These are phyloP conservation scores for Cladorhizidae sp. DNA, from an alignment of 37 sponge, comb jelly and placozoan genomes.

Conservation along the genomic window DNA sequence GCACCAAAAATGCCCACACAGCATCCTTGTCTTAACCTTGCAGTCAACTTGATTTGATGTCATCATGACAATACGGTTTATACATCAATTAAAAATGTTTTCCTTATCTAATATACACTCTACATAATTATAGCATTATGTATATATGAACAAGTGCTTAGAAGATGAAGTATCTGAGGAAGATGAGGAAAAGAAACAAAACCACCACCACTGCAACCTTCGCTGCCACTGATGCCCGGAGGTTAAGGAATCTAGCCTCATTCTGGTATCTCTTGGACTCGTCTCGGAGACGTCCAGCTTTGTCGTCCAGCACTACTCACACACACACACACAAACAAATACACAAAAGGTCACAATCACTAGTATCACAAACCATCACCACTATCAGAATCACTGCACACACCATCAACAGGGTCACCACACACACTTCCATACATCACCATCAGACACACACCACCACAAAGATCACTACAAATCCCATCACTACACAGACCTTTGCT, in stretches of 20 bases:
- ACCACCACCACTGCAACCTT: conserved; percentile 74
- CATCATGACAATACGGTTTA: no score
- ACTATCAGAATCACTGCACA: background rate
- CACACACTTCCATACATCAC: background rate
- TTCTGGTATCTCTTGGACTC: conserved; percentile 76
- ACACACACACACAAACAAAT: background rate
- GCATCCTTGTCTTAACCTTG: no score
- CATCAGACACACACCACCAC: background rate
- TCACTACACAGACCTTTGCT: no score
- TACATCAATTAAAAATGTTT: no score
- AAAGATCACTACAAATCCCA: no score
- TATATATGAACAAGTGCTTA: no score
- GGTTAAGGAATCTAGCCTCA: conserved; percentile 84
- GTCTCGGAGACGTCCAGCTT: conserved; percentile 69
- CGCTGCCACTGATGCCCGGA: conserved; percentile 79
- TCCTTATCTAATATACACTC: no score
- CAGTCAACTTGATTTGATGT: no score
- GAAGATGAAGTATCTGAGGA: conserved; percentile 80
- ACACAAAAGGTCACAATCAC: background rate
- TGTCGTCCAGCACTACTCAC: conserved; percentile 70
- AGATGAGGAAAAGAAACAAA: conserved; percentile 71
- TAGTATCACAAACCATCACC: background rate
- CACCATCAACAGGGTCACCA: background rate
- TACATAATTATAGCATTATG: no score
- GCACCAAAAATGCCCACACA: no score